phyloP scores from a whole-genome alignment of 2,113 vertebrate species.

The Ptilonorhynchus violaceus region DNA sequence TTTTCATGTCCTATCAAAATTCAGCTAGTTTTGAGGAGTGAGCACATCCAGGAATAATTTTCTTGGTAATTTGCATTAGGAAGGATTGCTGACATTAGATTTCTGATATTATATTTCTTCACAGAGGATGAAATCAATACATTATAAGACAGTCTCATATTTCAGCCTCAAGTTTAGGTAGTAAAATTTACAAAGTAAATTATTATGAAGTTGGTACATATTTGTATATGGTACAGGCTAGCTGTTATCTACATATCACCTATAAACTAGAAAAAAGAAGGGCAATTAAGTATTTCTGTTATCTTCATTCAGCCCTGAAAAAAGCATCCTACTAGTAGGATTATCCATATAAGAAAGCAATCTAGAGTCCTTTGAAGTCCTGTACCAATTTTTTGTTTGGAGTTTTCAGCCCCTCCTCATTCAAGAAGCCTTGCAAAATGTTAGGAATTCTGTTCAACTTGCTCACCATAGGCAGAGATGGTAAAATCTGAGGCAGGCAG shows the following conservation, averaged over 20 bases:
- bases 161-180: neutral
- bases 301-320: neutral
- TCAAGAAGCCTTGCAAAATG: neutral
- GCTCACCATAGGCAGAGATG: neutral
- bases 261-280: neutral
- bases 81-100: neutral
- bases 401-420: neutral
- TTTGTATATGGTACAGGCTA: neutral
- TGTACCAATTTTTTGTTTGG: neutral
- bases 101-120: neutral
- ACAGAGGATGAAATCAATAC: neutral
- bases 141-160: neutral
- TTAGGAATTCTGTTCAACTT: neutral
- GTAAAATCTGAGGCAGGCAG: neutral
- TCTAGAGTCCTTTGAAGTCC: neutral
- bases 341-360: neutral
- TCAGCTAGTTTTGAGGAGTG: neutral
- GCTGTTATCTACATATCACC: neutral
- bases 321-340: neutral
- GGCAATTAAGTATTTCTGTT: neutral
- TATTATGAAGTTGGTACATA: neutral
- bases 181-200: neutral
- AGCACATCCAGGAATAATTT: neutral
- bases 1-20: neutral
- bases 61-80: neutral